A percentile compares a stretch with the other conserved stretches of the same genome.
These are phyloP conservation scores for Cyrtonyx montezumae DNA, from an alignment of 2,113 vertebrate genomes.

Conservation along the genomic window DNA sequence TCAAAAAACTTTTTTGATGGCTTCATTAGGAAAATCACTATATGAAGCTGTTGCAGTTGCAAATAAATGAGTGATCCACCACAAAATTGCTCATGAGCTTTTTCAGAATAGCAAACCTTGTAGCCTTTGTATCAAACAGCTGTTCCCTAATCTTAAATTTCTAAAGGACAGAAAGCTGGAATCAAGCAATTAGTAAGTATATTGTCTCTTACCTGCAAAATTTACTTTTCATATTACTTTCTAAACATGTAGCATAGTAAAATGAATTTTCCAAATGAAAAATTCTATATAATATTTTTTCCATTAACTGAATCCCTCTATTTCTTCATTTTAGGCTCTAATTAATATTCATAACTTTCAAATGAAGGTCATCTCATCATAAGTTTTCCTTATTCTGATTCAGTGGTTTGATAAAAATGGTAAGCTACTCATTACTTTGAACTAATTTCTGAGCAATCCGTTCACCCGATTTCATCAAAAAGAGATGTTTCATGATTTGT, in stretches of 20 bases:
- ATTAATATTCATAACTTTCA: not conserved
- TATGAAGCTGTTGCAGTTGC: not conserved
- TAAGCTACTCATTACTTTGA: not conserved
- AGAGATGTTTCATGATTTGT: not conserved
- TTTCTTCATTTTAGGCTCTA: not conserved
- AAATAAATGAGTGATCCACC: slow-evolving; percentile 2
- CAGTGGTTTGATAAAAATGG: not conserved
- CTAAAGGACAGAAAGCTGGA: not conserved
- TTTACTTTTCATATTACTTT: not conserved
- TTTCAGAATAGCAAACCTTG: not conserved
- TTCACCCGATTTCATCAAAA: not conserved
- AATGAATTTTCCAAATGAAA: slow-evolving; percentile 4
- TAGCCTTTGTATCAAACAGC: not conserved
- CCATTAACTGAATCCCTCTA: not conserved
- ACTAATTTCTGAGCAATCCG: not conserved
- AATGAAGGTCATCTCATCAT: not conserved
- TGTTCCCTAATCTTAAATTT: not conserved
- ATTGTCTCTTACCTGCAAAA: not conserved
- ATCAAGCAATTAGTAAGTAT: not conserved
- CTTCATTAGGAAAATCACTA: not conserved
- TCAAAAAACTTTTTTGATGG: not conserved
- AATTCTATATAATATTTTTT: not conserved
- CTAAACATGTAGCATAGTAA: not conserved
- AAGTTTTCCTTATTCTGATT: not conserved
- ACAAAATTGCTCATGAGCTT: not conserved